Evolutionary conservation across 2,888 invertebrate species (phyloP).

Genomic region (Eristalinus sepulchralis): DNA sequence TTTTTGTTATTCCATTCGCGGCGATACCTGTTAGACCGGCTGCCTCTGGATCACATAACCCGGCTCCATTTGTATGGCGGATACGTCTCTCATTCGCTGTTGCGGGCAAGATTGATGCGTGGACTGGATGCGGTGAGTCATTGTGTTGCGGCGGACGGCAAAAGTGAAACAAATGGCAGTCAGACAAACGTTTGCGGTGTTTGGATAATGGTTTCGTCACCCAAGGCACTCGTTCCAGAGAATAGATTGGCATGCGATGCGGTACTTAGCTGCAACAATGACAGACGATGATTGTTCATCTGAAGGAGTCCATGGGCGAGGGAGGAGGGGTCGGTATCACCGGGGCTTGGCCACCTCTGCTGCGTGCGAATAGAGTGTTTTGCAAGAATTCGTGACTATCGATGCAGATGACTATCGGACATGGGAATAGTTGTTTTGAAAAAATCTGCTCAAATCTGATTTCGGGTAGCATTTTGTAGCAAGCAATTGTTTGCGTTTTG

Average conservation of each 20-base stretch:
- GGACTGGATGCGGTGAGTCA: conserved; percentile 16
- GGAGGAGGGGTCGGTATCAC: background rate
- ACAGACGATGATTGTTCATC: background rate
- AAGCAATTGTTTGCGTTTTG: too few species aligned
- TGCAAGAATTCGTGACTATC: background rate
- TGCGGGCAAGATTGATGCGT: conserved; percentile 16
- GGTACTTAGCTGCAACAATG: background rate
- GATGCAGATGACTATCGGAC: background rate
- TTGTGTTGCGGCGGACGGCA: background rate
- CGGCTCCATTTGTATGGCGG: conserved; percentile 12
- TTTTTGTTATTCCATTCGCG: conserved; percentile 31
- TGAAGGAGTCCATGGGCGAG: background rate
- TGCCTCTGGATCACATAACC: conserved; percentile 4
- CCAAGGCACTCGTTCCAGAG: background rate
- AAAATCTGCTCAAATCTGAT: too few species aligned
- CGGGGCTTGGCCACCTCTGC: background rate
- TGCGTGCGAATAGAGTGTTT: background rate
- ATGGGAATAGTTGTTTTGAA: background rate
- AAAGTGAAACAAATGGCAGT: background rate
- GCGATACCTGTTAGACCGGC: conserved; percentile 39
- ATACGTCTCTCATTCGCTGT: background rate
- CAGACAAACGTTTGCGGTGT: background rate
- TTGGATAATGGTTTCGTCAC: background rate
- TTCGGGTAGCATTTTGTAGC: too few species aligned
- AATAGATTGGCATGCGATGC: background rate